phyloP scores from a whole-genome alignment of 2,113 vertebrate species.

The Psammodynastes pulverulentus region DNA sequence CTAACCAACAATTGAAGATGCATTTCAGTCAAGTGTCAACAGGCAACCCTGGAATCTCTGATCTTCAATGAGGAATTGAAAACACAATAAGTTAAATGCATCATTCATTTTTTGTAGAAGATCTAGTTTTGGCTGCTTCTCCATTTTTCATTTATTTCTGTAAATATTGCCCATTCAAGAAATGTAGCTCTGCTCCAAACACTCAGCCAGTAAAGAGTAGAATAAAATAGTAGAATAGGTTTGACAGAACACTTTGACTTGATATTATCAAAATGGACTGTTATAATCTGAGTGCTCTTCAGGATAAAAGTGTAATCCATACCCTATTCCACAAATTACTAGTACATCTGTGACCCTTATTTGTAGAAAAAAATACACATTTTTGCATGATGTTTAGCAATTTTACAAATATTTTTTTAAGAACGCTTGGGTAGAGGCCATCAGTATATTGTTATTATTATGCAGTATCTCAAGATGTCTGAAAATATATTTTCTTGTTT shows the following conservation, averaged over 20 bases:
- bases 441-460: not conserved
- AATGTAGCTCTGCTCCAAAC: not conserved
- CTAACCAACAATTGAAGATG: not conserved
- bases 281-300: constrained; percentile 47
- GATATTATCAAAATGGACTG: constrained; percentile 14
- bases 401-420: not conserved
- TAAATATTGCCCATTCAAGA: not conserved
- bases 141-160: not conserved
- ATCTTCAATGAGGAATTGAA: not conserved
- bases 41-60: not conserved
- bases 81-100: not conserved
- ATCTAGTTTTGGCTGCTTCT: not conserved
- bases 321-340: constrained; percentile 51
- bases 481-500: not conserved
- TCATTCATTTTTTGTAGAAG: not conserved
- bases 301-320: constrained; percentile 49
- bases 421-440: not conserved
- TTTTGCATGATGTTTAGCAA: not conserved
- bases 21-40: not conserved
- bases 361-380: not conserved
- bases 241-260: constrained; percentile 6
- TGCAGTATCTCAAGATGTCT: not conserved
- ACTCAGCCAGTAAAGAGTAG: not conserved
- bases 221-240: not conserved
- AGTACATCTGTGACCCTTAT: not conserved